Base-by-base conservation (phyloP, 2,113 vertebrate genomes). In the Ceyx melanurus region DNA sequence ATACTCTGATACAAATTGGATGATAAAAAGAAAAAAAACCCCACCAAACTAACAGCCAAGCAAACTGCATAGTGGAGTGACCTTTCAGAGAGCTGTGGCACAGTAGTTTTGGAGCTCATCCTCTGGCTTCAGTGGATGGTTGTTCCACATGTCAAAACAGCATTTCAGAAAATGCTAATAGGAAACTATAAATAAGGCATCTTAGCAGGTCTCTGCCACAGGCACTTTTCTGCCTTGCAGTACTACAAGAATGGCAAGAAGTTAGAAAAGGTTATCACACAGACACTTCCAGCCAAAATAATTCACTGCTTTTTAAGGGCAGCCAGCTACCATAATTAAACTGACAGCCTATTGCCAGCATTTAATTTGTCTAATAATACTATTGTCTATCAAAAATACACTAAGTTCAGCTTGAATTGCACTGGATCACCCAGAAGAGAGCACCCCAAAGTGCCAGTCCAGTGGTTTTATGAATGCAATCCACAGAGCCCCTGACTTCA, bases 381-480 rank as follows among this genome's bases (percentile, higher is more conserved):
- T 58, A 54, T 72, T 65, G 42, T 79, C 72, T 95, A 40, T 37
- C 51, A 80, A 48, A 70, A 8, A 51, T 15, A 58, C 31, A 71
- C 11, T 35, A 64, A 58, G 6, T 62, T 82, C 78, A 58, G 19
- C 58, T 72, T 40, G 17, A 91, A 35, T 35, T 35, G 35, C 35
- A 35, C 35, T 35, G 35, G 35, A 35, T 35, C 35, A 35, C 35
- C 35, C 35, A 35, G 35, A 73, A 82, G 25, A 13, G 42, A 76
- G 43, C 4, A 7, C 29, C 11, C 6, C 62, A 53, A 82, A 82
- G 60, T 67, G 43, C 68, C 91, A 67, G 75, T 22, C 67, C 68
- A 25, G 40, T 56, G 43, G 43, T 88, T 92, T 94, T 80, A 80
- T 71, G 65, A 93, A 94, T 77, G 79, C 68, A 77, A 42, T 53